A percentile compares a stretch with the other conserved stretches of the same genome.
Conservation (phyloP, 2,797 vertebrate genomes). For the Halcyon chelicuti region DNA sequence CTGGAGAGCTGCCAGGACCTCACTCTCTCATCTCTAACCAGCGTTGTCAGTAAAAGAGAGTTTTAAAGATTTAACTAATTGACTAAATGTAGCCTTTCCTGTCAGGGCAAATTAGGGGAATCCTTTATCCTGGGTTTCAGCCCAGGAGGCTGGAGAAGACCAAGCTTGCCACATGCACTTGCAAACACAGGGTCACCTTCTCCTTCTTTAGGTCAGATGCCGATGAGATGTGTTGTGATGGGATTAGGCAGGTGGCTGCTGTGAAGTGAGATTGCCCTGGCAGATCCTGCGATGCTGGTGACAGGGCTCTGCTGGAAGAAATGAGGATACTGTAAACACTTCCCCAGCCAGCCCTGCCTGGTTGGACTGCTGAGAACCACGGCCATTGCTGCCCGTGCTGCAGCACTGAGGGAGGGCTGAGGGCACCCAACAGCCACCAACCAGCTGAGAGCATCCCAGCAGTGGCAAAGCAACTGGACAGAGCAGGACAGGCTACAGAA, state of each 20-base stretch:
- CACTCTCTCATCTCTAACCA: not conserved
- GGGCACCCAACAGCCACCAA: not conserved
- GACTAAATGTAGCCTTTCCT: slow-evolving; percentile 33
- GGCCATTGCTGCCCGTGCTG: not conserved
- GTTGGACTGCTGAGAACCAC: not conserved
- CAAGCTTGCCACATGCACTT: not conserved
- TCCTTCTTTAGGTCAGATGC: not conserved
- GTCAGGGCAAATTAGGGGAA: slow-evolving; percentile 15
- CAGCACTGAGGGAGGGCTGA: not conserved
- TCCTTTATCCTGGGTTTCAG: not conserved
- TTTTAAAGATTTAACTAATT: slow-evolving; percentile 46
- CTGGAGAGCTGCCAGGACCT: slow-evolving; percentile 31
- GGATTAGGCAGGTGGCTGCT: slow-evolving; percentile 38
- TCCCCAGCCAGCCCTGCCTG: not conserved
- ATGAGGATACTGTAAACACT: not conserved
- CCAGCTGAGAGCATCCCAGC: not conserved
- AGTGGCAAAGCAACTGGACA: not conserved
- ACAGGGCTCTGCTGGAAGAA: slow-evolving; percentile 35
- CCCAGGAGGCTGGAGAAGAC: not conserved
- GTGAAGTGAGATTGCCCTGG: slow-evolving; percentile 14
- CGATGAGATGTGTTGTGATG: not conserved
- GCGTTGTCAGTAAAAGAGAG: not conserved
- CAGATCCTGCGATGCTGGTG: slow-evolving; percentile 16
- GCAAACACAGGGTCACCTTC: not conserved
- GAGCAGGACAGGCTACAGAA: not conserved